These are phyloP conservation scores for Ochlodes sylvanus DNA, from an alignment of 2,888 invertebrate species.

Conservation along the genomic window DNA sequence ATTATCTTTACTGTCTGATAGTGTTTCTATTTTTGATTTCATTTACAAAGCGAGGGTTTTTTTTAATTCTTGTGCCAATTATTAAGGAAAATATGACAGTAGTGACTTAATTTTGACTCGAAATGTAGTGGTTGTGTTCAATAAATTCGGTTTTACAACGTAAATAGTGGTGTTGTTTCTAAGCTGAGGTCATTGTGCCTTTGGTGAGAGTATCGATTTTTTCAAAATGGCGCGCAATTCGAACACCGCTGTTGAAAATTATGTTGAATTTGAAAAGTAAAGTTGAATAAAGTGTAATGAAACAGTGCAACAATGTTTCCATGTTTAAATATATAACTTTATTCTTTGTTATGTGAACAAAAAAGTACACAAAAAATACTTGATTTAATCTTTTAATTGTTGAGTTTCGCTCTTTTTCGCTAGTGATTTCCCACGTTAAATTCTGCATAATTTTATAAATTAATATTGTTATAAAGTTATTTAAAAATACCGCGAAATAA, in stretches of 20 bases:
- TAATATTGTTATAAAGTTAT: not conserved
- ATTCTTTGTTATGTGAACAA: not conserved
- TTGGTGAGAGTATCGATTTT: slow-evolving; percentile 74
- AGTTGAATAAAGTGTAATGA: not conserved
- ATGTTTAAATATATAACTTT: not conserved
- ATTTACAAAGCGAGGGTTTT: slow-evolving; percentile 25
- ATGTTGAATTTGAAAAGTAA: slow-evolving; percentile 4
- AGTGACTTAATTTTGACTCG: not conserved
- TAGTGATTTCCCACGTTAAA: not conserved
- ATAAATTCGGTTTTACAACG: slow-evolving; percentile 29
- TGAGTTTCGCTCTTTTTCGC: not conserved
- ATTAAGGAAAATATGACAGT: not conserved
- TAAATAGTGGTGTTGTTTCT: slow-evolving; percentile 50
- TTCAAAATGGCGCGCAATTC: slow-evolving; percentile 68
- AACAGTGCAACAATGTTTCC: not conserved
- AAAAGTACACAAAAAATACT: not conserved
- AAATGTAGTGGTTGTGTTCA: not conserved
- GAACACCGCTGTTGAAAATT: slow-evolving; percentile 44
- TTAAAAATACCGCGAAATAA: not conserved
- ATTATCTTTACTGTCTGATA: slow-evolving; percentile 15
- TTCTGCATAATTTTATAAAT: not conserved
- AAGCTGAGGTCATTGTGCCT: slow-evolving; percentile 66
- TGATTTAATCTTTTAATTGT: slow-evolving; percentile 2
- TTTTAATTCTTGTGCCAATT: slow-evolving; percentile 7
- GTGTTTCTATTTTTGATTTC: slow-evolving; percentile 9